phyloP scores from a whole-genome alignment of 2,888 invertebrate genomes.

The Ferrisia virgata region DNA sequence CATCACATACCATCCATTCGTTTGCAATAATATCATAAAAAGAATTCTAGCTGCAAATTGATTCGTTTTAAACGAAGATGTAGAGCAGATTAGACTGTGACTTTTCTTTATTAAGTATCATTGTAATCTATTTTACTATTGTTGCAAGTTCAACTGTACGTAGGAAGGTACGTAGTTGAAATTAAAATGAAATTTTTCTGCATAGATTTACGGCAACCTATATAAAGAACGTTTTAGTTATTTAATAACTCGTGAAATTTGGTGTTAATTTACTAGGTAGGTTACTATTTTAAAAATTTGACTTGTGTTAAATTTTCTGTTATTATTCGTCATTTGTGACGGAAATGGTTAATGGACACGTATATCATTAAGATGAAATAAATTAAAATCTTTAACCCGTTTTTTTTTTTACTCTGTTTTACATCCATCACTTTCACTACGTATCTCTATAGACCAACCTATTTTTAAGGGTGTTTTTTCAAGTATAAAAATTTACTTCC shows the following conservation, averaged over 20 bases:
- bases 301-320: background rate
- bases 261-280: background rate
- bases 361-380: background rate
- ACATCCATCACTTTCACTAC: background rate
- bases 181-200: constrained; percentile 16
- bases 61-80: background rate
- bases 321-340: constrained; percentile 26
- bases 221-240: constrained; percentile 15
- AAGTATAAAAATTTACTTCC: background rate
- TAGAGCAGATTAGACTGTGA: background rate
- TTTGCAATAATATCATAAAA: too few species aligned
- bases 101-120: background rate
- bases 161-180: background rate
- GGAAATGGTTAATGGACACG: constrained; percentile 3
- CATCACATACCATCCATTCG: too few species aligned
- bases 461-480: background rate
- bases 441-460: background rate
- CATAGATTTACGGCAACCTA: background rate
- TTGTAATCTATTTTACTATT: constrained; percentile 1
- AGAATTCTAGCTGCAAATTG: background rate
- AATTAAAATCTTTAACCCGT: background rate
- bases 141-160: background rate
- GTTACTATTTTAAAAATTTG: background rate
- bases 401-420: background rate
- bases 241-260: constrained; percentile 25